phyloP scores from a whole-genome alignment of 2,113 vertebrate genomes.

The Kryptolebias marmoratus region DNA sequence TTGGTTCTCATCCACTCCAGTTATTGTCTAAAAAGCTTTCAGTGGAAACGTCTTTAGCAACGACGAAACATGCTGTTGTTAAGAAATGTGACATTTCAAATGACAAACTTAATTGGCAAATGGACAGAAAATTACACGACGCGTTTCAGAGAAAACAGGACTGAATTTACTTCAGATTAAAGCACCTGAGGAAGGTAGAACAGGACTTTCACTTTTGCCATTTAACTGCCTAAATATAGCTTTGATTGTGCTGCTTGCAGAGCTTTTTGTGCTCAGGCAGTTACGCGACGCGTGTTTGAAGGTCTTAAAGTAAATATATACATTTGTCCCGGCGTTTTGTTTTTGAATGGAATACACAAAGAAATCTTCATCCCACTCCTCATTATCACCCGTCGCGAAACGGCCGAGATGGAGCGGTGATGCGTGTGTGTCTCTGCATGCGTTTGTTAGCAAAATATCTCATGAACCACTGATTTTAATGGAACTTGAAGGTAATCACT shows the following conservation, averaged over 20 bases:
- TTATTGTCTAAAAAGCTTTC: not conserved
- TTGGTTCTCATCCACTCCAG: too few species aligned
- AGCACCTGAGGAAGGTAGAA: not conserved
- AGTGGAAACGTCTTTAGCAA: not conserved
- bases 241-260: not conserved
- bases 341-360: not conserved
- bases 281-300: too few species aligned
- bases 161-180: conserved; percentile 1
- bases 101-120: conserved; percentile 11
- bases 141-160: not conserved
- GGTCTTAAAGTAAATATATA: too few species aligned
- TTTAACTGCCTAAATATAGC: not conserved
- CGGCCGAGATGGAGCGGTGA: too few species aligned
- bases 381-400: not conserved
- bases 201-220: not conserved
- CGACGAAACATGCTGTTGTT: not conserved
- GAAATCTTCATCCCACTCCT: not conserved
- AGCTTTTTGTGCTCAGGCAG: too few species aligned
- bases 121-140: conserved; percentile 7
- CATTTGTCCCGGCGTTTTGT: not conserved
- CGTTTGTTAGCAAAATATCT: too few species aligned
- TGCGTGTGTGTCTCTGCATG: too few species aligned
- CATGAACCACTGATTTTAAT: too few species aligned
- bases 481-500: too few species aligned
- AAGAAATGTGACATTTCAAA: conserved; percentile 17